Evolutionary conservation across 2,888 invertebrate genomes (phyloP), one percentile per base, ranked within the genome.

Genomic region (Lasioglossum marginatum): DNA sequence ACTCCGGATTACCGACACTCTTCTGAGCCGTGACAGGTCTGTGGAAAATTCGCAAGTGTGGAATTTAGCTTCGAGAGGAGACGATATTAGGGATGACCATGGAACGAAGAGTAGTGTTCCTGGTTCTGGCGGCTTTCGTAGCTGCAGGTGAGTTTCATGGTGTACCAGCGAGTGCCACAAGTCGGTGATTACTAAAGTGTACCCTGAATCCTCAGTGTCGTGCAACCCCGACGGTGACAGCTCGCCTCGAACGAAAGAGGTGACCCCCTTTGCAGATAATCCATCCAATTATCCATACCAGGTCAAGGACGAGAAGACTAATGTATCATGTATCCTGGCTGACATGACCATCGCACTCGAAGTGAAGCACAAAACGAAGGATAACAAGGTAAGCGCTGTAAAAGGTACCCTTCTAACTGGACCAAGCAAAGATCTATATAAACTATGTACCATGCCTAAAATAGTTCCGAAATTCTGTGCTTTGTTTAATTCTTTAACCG

Each of bases 281-380:
- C 8, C 6, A 23, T 12, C 1, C 27, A 34, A n/a, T 1, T 68
- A n/a, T 23, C 23, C 0, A n/a, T 40, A 23, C 12, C 0, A 40
- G 12, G 37, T 68, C 14, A 0, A 0, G n/a, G 0, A 12, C 4
- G 1, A n/a, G 4, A 0, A 1, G 52, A 23, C 23, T 10, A 6
- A n/a, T 0, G 4, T n/a, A 37, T 1, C n/a, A 12, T 68, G 68
- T n/a, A 68, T 5, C 34, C 23, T 40, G 37, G 68, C 68, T n/a
- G n/a, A 68, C 12, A 68, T 68, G 37, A 0, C 0, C 10, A 37
- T 37, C 4, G 0, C 4, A 0, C 0, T 68, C 37, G 0, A 10
- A 0, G 37, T 34, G 12, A 0, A 2, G 3, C 34, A 66, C 34
- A 66, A 23, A 31, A 10, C 4, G 10, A 66, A 66, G 1, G 19